These are phyloP conservation scores for Trissolcus brochymenae DNA, from an alignment of 2,888 invertebrate species.

Conservation along the genomic window DNA sequence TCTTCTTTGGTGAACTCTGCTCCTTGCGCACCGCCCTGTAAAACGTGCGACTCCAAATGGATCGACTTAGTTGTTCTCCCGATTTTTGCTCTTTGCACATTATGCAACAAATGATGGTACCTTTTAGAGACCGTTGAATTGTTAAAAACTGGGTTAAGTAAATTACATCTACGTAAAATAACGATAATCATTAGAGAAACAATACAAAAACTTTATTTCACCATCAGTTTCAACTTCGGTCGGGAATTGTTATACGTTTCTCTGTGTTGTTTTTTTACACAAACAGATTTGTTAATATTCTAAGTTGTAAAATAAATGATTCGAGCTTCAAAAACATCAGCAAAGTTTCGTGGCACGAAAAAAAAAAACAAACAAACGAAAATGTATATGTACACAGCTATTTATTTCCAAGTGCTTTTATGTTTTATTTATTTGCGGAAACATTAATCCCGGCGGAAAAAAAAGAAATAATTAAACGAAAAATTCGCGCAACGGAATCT, in stretches of 20 bases:
- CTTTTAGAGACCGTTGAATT: background rate
- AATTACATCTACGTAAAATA: background rate
- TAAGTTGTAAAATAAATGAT: too few species aligned
- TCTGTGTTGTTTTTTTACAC: too few species aligned
- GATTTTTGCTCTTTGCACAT: background rate
- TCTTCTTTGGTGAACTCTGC: too few species aligned
- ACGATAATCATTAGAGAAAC: background rate
- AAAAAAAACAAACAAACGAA: too few species aligned
- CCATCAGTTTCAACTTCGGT: too few species aligned
- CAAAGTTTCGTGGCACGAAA: too few species aligned
- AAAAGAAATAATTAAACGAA: conserved; percentile 44
- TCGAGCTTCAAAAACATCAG: too few species aligned
- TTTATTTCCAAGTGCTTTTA: conserved; percentile 5
- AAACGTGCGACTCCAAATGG: conserved; percentile 3
- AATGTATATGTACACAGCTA: too few species aligned
- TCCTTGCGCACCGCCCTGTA: background rate
- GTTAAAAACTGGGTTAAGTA: conserved; percentile 1
- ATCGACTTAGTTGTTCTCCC: conserved; percentile 12
- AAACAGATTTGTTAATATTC: too few species aligned
- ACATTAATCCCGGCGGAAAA: conserved; percentile 33
- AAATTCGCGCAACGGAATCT: conserved; percentile 31
- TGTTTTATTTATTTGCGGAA: conserved; percentile 43
- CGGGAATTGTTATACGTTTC: too few species aligned
- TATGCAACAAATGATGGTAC: background rate
- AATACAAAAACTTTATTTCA: too few species aligned